A percentile compares a stretch with the other conserved stretches of the same genome.
phyloP scores from a whole-genome alignment of 2,113 vertebrate genomes.

The Xyliphius kryptos region DNA sequence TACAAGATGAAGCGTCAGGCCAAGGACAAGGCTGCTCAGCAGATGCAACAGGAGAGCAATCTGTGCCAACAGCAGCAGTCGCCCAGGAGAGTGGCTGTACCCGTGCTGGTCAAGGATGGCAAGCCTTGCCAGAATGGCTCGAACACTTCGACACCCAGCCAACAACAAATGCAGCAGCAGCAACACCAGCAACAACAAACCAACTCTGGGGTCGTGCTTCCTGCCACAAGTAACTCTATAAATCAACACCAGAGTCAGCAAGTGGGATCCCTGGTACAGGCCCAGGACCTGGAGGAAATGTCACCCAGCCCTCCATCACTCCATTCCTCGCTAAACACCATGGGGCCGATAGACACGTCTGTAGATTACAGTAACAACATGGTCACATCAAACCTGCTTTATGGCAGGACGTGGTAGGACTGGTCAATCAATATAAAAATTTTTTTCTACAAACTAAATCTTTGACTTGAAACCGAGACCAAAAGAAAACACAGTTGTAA shows the following conservation, averaged over 20 bases:
- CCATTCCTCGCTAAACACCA: slow-evolving; percentile 74
- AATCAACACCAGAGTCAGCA: slow-evolving; percentile 73
- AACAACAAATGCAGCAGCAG: slow-evolving; percentile 65
- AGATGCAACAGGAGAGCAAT: slow-evolving; percentile 78
- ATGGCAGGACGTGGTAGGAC: slow-evolving; percentile 92
- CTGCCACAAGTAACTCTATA: slow-evolving; percentile 56
- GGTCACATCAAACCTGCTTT: slow-evolving; percentile 90
- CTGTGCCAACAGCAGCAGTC: slow-evolving; percentile 79
- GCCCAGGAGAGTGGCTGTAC: slow-evolving; percentile 85
- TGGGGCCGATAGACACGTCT: slow-evolving; percentile 78
- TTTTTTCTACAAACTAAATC: no score
- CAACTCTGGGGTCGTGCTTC: slow-evolving; percentile 65
- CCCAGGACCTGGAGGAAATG: slow-evolving; percentile 81
- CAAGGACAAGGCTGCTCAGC: slow-evolving; percentile 92
- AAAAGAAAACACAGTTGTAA: slow-evolving; percentile 24
- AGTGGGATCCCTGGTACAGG: slow-evolving; percentile 68
- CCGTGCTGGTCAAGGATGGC: slow-evolving; percentile 90
- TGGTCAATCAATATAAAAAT: slow-evolving; percentile 39
- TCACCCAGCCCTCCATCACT: slow-evolving; percentile 84
- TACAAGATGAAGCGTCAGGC: slow-evolving; percentile 98
- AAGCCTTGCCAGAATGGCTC: slow-evolving; percentile 86
- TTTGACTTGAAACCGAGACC: no score
- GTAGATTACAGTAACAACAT: slow-evolving; percentile 86
- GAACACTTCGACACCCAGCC: slow-evolving; percentile 72
- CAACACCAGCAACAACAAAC: slow-evolving; percentile 70